Conservation (phyloP, 2,113 vertebrate genomes). For the Delphinapterus leucas region DNA sequence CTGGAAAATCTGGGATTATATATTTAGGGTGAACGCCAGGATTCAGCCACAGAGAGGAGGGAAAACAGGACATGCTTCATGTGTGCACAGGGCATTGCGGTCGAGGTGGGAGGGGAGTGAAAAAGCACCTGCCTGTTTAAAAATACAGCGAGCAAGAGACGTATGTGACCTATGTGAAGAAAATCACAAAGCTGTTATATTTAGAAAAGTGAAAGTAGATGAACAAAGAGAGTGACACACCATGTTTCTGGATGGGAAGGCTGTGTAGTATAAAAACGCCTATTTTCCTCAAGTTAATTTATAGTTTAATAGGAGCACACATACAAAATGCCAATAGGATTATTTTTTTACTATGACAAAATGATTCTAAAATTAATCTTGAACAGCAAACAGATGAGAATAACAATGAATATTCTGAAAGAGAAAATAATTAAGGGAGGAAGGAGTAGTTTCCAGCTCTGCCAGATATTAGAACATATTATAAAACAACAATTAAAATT, state of each 20-base stretch:
- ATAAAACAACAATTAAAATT: slow-evolving; percentile 77
- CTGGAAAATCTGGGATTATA: background rate
- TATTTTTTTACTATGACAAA: slow-evolving; percentile 65
- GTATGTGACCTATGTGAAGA: slow-evolving; percentile 41
- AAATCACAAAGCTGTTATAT: slow-evolving; percentile 41
- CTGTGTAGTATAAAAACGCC: slow-evolving; percentile 37
- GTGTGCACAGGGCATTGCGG: background rate
- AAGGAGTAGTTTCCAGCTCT: slow-evolving; percentile 46
- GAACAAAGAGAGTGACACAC: slow-evolving; percentile 25
- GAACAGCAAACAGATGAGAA: slow-evolving; percentile 77
- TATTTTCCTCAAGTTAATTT: slow-evolving; percentile 69
- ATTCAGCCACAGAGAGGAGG: background rate
- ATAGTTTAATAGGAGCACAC: slow-evolving; percentile 56
- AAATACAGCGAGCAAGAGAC: slow-evolving; percentile 27
- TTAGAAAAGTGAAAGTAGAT: slow-evolving; percentile 53
- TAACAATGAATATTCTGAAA: slow-evolving; percentile 72
- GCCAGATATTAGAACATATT: slow-evolving; percentile 71
- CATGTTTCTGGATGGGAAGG: background rate
- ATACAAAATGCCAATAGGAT: slow-evolving; percentile 55
- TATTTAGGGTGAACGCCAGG: slow-evolving; percentile 14
- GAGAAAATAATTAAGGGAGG: slow-evolving; percentile 71
- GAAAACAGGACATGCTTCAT: background rate
- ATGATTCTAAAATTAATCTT: slow-evolving; percentile 75
- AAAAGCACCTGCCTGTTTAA: slow-evolving; percentile 23
- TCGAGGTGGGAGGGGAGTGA: background rate